Conservation (phyloP, 2,797 vertebrate species). For the Pyrocephalus nanus region DNA sequence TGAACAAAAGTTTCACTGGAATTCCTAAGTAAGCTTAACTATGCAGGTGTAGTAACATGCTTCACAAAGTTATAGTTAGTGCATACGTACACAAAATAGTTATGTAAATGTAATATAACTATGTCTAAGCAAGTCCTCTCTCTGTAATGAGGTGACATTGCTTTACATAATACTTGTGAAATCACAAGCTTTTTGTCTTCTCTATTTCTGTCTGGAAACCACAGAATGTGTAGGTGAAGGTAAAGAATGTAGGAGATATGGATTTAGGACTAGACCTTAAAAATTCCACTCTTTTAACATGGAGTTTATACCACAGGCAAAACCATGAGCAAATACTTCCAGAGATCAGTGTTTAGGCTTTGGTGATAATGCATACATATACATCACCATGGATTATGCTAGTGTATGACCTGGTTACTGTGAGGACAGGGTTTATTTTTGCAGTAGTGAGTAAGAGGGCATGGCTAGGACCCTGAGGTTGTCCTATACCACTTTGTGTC, state of each 20-base stretch:
- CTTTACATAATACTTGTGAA: not conserved
- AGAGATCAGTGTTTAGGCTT: not conserved
- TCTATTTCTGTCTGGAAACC: not conserved
- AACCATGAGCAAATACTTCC: not conserved
- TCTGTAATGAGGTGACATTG: rapidly evolving
- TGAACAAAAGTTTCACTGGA: not conserved
- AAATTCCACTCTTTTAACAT: not conserved
- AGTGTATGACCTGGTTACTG: no score
- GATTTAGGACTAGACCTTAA: not conserved
- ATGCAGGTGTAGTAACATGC: not conserved
- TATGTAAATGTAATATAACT: not conserved
- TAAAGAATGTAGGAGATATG: not conserved
- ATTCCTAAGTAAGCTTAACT: not conserved
- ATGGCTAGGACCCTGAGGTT: not conserved
- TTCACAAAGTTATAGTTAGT: not conserved
- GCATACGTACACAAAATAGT: not conserved
- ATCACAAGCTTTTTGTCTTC: not conserved
- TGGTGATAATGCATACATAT: not conserved
- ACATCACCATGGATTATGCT: not conserved
- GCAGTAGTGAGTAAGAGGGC: not conserved
- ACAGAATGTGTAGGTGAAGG: not conserved
- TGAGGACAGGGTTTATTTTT: not conserved
- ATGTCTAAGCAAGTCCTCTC: not conserved
- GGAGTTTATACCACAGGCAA: not conserved
- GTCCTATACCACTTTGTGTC: not conserved